Percentiles rank a stretch among this genome's conserved stretches.
Evolutionary conservation across 2,888 invertebrate species (phyloP).

Genomic region (Himalopsyche japonica): DNA sequence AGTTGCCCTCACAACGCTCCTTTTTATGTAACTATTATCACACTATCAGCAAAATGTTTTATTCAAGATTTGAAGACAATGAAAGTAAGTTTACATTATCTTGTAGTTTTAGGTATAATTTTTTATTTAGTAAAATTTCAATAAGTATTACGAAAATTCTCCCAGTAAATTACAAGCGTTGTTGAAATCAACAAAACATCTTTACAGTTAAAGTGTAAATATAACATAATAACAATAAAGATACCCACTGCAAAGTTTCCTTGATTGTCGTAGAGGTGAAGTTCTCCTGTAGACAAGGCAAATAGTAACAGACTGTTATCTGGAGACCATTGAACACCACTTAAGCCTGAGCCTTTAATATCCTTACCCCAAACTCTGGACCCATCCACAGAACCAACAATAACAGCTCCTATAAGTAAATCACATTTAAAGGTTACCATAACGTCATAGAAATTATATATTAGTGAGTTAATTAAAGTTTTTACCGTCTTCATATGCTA

Average conservation of each 20-base stretch:
- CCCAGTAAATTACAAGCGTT: no score
- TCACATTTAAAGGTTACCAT: background rate
- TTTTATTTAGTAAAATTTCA: no score
- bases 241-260: conserved; percentile 73
- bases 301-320: conserved; percentile 89
- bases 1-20: no score
- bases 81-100: no score
- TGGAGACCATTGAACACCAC: conserved; percentile 95
- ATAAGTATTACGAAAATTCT: background rate
- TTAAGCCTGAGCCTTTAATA: conserved; percentile 79
- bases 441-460: background rate
- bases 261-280: conserved; percentile 93
- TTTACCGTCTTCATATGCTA: conserved; percentile 96
- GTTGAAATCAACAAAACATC: no score
- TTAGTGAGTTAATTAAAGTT: background rate
- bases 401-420: conserved; percentile 73
- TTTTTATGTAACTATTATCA: no score
- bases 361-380: conserved; percentile 99
- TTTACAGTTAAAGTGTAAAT: no score
- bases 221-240: background rate
- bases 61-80: no score
- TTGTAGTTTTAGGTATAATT: no score
- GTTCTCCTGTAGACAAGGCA: conserved; percentile 86
- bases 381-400: conserved; percentile 96
- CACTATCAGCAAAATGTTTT: no score